Percentiles rank a stretch among this genome's conserved stretches.
phyloP scores from a whole-genome alignment of 2,888 invertebrate species.

The Eulithis testata region DNA sequence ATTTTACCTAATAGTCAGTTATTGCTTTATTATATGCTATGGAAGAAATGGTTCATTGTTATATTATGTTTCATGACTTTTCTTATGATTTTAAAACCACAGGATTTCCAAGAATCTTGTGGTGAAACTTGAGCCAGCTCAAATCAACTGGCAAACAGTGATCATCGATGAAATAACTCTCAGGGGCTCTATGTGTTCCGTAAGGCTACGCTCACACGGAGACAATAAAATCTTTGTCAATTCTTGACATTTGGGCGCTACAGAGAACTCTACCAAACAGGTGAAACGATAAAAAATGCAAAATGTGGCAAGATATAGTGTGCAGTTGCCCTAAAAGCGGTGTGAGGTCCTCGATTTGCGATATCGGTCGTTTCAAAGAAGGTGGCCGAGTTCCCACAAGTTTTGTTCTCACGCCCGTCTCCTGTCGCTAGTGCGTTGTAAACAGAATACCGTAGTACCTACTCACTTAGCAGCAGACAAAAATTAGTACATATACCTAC shows the following conservation, averaged over 20 bases:
- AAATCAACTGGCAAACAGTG: conserved; percentile 4
- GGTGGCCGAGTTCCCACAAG: conserved; percentile 15
- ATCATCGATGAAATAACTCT: neutral
- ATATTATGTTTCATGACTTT: too few species aligned
- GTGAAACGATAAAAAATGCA: neutral
- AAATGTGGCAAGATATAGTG: neutral
- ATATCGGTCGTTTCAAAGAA: conserved; percentile 27
- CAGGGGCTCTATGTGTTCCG: neutral
- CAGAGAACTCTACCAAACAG: too few species aligned
- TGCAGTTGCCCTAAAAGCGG: conserved; percentile 6
- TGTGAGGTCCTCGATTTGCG: conserved; percentile 21
- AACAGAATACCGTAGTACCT: neutral
- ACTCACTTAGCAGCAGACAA: conserved; percentile 4
- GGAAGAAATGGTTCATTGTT: too few species aligned
- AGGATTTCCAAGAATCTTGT: neutral
- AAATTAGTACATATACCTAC: neutral
- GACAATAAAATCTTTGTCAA: too few species aligned
- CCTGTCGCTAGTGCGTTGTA: conserved; percentile 3
- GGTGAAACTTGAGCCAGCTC: conserved; percentile 4
- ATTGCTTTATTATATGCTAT: too few species aligned
- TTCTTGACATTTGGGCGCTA: too few species aligned
- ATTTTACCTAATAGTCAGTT: too few species aligned
- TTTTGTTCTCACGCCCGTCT: conserved; percentile 12
- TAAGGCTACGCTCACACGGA: neutral
- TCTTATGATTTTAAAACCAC: too few species aligned